These are phyloP conservation scores for Listronotus bonariensis DNA, from an alignment of 1,140 invertebrate genomes.

Conservation along the genomic window DNA sequence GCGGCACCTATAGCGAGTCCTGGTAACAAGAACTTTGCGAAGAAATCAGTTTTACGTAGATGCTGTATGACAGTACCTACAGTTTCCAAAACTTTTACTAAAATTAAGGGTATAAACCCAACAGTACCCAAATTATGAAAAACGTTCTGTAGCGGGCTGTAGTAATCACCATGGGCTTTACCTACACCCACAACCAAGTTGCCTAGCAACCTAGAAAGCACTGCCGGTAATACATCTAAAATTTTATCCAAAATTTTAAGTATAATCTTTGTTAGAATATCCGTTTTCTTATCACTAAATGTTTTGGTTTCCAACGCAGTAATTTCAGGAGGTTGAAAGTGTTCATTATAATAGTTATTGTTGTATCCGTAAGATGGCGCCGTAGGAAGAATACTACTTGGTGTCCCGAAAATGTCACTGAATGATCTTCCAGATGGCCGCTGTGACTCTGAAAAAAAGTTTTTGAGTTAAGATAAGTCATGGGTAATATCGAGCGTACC, in stretches of 20 bases:
- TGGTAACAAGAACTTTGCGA: conserved; percentile 48
- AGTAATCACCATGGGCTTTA: conserved; percentile 31
- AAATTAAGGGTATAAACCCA: conserved; percentile 43
- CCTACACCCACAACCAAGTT: conserved; percentile 36
- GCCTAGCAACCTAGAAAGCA: conserved; percentile 42
- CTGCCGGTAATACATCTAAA: conserved; percentile 39
- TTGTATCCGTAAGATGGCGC: background rate
- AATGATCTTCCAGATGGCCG: background rate
- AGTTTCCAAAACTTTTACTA: conserved; percentile 43
- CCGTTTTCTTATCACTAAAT: conserved; percentile 16
- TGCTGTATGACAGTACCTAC: conserved; percentile 41
- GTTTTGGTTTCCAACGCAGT: background rate
- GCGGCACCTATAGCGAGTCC: conserved; percentile 40
- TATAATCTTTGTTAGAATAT: conserved; percentile 43
- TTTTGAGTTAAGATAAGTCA: conserved; percentile 18
- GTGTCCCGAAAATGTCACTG: background rate
- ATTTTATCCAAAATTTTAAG: conserved; percentile 49
- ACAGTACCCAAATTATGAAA: conserved; percentile 33
- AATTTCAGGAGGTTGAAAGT: background rate
- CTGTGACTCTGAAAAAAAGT: conserved; percentile 31
- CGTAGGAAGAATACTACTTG: background rate
- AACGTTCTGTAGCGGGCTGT: conserved; percentile 31
- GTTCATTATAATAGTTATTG: background rate
- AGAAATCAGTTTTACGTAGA: conserved; percentile 46
- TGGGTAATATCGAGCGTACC: conserved; percentile 31